phyloP scores from a whole-genome alignment of 53 echinoderm and acorn worm species.

The Patiria pectinifera region DNA sequence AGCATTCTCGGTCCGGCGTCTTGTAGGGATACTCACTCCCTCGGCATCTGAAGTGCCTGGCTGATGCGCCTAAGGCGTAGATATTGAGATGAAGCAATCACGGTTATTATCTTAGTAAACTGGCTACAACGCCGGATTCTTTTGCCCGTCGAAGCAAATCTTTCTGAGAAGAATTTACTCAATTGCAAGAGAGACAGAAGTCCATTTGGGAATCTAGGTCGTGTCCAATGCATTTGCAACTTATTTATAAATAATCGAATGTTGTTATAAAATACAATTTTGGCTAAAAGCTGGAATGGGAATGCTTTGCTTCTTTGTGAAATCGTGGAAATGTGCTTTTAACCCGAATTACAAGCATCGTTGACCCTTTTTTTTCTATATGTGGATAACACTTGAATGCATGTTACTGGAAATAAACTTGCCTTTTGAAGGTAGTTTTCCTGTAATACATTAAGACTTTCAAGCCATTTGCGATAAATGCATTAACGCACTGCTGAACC shows the following conservation, averaged over 20 bases:
- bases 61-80: background rate
- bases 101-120: background rate
- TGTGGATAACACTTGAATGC: too few relatives aligned
- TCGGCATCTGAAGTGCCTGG: background rate
- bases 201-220: background rate
- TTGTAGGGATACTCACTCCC: background rate
- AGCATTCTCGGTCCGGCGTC: background rate
- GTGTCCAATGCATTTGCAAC: background rate
- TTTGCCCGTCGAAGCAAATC: background rate
- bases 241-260: background rate
- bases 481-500: too few relatives aligned
- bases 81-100: background rate
- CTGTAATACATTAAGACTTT: too few relatives aligned
- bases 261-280: too few relatives aligned
- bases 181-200: too few relatives aligned
- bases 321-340: background rate
- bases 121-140: background rate
- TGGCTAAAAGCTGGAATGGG: background rate
- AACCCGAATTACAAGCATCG: background rate
- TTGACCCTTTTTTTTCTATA: background rate
- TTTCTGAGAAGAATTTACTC: background rate
- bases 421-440: too few relatives aligned
- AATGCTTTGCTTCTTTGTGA: too few relatives aligned
- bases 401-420: too few relatives aligned
- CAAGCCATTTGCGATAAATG: too few relatives aligned